phyloP scores from a whole-genome alignment of 2,888 invertebrate species.

The Catonia carolina region DNA sequence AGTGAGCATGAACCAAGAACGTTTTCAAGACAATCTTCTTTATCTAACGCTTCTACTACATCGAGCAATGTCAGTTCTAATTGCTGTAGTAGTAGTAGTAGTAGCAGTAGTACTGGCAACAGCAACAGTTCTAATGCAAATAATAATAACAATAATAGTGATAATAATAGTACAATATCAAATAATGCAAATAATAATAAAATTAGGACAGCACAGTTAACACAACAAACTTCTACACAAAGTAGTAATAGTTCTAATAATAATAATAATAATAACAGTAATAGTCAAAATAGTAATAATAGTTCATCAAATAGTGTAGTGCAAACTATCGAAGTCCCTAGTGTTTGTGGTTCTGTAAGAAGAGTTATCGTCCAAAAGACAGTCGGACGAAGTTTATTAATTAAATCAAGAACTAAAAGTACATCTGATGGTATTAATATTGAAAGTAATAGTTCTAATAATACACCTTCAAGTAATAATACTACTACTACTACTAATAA shows the following conservation, averaged over 20 bases:
- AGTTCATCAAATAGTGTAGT: neutral
- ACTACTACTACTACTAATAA: neutral
- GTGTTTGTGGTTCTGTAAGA: neutral
- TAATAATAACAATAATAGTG: neutral
- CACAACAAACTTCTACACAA: too few species aligned
- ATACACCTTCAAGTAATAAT: neutral
- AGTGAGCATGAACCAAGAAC: slow-evolving; percentile 46
- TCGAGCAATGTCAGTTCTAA: slow-evolving; percentile 4
- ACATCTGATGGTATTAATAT: too few species aligned
- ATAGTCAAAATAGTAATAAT: neutral
- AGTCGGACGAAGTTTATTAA: slow-evolving; percentile 42
- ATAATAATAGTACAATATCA: too few species aligned
- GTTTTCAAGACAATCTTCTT: neutral
- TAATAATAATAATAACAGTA: neutral
- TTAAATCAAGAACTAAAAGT: slow-evolving; percentile 15
- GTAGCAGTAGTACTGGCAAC: neutral
- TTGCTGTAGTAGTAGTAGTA: neutral
- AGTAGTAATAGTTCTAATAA: neutral
- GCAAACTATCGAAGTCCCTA: slow-evolving; percentile 7
- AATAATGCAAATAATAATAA: neutral
- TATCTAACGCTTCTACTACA: slow-evolving; percentile 6
- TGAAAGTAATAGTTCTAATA: neutral
- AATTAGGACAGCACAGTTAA: neutral
- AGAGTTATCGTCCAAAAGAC: slow-evolving; percentile 30
- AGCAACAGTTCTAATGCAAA: neutral